Evolutionary conservation across 2,113 vertebrate species (phyloP).

Genomic region (Ciconia maguari): DNA sequence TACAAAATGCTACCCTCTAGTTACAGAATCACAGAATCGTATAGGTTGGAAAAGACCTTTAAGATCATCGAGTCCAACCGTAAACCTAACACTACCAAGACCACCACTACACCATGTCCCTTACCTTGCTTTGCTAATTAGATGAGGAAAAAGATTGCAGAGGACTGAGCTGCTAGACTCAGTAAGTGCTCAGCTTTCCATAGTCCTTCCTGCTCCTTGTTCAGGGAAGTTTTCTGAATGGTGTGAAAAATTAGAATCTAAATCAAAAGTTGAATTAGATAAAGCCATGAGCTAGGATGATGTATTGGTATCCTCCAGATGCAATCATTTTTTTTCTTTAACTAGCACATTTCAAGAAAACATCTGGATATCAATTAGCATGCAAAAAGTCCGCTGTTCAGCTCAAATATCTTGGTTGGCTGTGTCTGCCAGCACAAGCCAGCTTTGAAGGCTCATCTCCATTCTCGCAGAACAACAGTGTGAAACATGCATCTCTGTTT

Average conservation of each 20-base stretch:
- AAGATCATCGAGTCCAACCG: too few species aligned
- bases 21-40: neutral
- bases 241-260: neutral
- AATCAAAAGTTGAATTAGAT: neutral
- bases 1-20: neutral
- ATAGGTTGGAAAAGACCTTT: too few species aligned
- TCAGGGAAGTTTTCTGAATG: neutral
- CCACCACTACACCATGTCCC: too few species aligned
- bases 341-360: neutral
- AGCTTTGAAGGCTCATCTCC: neutral
- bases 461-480: neutral
- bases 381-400: neutral
- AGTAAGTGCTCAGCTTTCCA: neutral
- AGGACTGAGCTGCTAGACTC: neutral
- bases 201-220: neutral
- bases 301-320: neutral
- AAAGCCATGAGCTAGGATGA: neutral
- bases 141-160: neutral
- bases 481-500: neutral
- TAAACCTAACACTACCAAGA: too few species aligned
- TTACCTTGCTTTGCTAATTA: neutral
- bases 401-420: neutral
- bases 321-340: neutral
- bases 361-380: neutral
- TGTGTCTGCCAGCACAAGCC: neutral